These are phyloP conservation scores for Jaculus jaculus DNA, from an alignment of 2,113 vertebrate species.

Conservation along the genomic window DNA sequence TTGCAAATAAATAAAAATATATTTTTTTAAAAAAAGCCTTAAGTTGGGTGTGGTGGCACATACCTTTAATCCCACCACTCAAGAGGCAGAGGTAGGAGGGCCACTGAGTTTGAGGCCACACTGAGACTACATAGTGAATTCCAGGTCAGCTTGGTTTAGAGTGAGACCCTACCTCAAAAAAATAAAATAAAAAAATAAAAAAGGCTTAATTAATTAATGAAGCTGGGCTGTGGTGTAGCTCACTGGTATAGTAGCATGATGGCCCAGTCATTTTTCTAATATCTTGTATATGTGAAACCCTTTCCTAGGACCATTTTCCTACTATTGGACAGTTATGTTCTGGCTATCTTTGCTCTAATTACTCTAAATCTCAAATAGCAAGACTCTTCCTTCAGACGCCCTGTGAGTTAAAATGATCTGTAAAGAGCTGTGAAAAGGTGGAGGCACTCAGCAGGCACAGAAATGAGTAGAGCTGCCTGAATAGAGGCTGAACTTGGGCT, in stretches of 20 bases:
- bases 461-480: background rate
- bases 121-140: too few species aligned
- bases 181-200: too few species aligned
- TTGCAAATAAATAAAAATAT: too few species aligned
- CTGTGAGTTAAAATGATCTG: background rate
- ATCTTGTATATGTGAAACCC: background rate
- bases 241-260: background rate
- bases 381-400: background rate
- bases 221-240: background rate
- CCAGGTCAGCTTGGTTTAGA: too few species aligned
- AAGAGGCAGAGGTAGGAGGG: too few species aligned
- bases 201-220: too few species aligned
- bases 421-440: background rate
- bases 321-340: background rate
- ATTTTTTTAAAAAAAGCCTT: too few species aligned
- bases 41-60: too few species aligned
- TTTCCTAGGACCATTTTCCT: background rate
- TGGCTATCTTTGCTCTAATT: background rate
- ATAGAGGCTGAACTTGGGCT: background rate
- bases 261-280: background rate
- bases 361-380: constrained; percentile 28
- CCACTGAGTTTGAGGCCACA: too few species aligned
- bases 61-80: too few species aligned
- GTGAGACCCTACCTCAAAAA: too few species aligned
- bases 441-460: background rate